Conservation (phyloP, 2,888 invertebrate species). For the Aleiodes alternator region DNA sequence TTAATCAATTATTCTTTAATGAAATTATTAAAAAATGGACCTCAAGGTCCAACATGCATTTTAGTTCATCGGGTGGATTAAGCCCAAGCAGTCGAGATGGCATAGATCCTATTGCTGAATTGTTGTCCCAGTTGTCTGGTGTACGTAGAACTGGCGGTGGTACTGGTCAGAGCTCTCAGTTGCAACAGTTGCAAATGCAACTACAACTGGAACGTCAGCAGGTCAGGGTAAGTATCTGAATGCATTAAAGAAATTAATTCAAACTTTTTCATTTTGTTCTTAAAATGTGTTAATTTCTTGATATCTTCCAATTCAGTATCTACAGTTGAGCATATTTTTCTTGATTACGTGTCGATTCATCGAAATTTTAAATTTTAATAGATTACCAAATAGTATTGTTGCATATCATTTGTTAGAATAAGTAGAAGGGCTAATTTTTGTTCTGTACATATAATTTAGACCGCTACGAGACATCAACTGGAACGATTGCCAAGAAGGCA, state of each 20-base stretch:
- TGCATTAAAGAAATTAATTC: not conserved
- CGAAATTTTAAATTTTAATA: slow-evolving; percentile 32
- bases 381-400: not conserved
- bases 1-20: not conserved
- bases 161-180: slow-evolving; percentile 80
- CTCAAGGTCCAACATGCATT: slow-evolving; percentile 91
- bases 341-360: not conserved
- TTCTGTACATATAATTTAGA: slow-evolving; percentile 75
- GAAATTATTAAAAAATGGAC: slow-evolving; percentile 48
- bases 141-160: slow-evolving; percentile 84
- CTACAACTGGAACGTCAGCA: slow-evolving; percentile 93
- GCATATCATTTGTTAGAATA: not conserved
- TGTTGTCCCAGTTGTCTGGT: slow-evolving; percentile 95
- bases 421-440: not conserved
- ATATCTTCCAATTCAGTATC: not conserved
- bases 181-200: slow-evolving; percentile 97
- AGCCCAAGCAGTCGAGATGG: slow-evolving; percentile 94
- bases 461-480: slow-evolving; percentile 88
- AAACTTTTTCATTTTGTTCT: no score
- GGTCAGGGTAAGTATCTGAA: slow-evolving; percentile 79
- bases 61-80: slow-evolving; percentile 91
- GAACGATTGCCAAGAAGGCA: slow-evolving; percentile 92
- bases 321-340: no score
- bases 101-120: slow-evolving; percentile 97
- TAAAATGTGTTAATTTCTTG: not conserved